phyloP scores from a whole-genome alignment of 2,113 vertebrate genomes.

The Pomatorhinus ruficollis region DNA sequence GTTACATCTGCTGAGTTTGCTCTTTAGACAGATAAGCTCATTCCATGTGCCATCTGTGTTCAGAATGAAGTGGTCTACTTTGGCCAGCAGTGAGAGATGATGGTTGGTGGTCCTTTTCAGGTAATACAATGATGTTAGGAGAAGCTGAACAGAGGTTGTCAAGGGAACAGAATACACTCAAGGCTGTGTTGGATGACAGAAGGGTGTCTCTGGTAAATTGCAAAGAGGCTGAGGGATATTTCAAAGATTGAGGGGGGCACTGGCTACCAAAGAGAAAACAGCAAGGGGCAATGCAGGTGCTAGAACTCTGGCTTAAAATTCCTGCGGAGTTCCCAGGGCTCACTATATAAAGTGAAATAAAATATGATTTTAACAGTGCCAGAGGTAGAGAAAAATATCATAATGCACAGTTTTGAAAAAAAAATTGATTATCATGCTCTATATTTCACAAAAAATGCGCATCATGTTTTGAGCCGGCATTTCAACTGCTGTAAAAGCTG shows the following conservation, averaged over 20 bases:
- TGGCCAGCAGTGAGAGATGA: neutral
- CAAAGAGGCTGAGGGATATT: neutral
- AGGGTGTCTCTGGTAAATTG: neutral
- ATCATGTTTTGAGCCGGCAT: fast-evolving
- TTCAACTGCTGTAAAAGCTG: neutral
- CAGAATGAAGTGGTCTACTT: neutral
- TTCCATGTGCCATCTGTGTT: fast-evolving
- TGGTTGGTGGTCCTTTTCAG: neutral
- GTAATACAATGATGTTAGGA: neutral
- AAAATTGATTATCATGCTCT: neutral
- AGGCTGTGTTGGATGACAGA: neutral
- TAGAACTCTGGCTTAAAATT: neutral
- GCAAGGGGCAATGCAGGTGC: neutral
- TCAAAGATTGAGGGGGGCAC: neutral
- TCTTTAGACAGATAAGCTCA: neutral
- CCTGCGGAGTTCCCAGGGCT: neutral
- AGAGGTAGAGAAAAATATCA: neutral
- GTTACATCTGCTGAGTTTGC: neutral
- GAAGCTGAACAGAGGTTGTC: neutral
- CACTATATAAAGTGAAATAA: neutral
- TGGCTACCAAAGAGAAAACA: neutral
- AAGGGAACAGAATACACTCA: neutral
- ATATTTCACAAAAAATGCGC: neutral
- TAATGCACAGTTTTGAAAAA: neutral
- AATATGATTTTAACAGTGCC: neutral